Evolutionary conservation across 2,113 vertebrate species (phyloP), one percentile per base, ranked within the genome.

Genomic region (Cervus canadensis): DNA sequence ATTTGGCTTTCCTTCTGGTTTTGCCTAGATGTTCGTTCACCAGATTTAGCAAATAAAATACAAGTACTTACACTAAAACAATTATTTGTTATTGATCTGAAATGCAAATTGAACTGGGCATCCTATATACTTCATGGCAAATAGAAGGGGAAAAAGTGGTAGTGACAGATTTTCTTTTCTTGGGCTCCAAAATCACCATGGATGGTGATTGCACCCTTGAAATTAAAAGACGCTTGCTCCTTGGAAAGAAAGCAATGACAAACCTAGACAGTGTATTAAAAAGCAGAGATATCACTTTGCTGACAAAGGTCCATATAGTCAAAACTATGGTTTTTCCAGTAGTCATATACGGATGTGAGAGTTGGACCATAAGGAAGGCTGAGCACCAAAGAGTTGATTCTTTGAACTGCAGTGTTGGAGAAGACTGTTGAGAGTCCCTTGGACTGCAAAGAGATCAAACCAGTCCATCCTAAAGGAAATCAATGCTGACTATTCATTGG

Each of bases 1-100:
- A 9, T 57, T 84, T 57, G 52, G 14, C 26, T 95, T 52, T 59
- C 57, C 25, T 93, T 84, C 64, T 89, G 87, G 43, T 50, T 94
- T 94, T 86, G 59, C 81, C 90, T 21, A 43, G n/a, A 79, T 25
- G 21, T 54, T 67, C 26, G 54, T 9, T 54, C 67, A 82, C 62
- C 92, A 90, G 50, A 64, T 84, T 89, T 84, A 93, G 74, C 60
- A 81, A 52, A 90, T 83, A 93, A 93, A 97, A 93, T 71, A 30
- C 2, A 83, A 95, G 28, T 62, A 56, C 30, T 82, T 91, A 54
- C 2, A 62, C 81, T 57, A n/a, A 94, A 89, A 93, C n/a, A 79
- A 79, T 36, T 50, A 86, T 81, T 89, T 12, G 6, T 76, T 87
- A 64, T 81, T 43, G 45, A 92, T 74, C 48, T 89, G 85, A 96